phyloP scores from a whole-genome alignment of 2,888 invertebrate species.

The Nephrotoma appendiculata region DNA sequence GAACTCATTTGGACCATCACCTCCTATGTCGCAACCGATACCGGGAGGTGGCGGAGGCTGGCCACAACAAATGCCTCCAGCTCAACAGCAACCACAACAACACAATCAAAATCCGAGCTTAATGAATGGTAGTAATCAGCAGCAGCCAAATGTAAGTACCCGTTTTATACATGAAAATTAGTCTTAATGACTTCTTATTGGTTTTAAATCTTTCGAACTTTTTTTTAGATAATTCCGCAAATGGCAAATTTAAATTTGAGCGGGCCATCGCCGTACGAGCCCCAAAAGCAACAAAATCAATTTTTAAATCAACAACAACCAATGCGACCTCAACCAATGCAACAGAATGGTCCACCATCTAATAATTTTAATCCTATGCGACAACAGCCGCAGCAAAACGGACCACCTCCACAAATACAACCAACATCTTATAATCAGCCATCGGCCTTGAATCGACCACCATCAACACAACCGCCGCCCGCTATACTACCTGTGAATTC shows the following conservation, averaged over 20 bases:
- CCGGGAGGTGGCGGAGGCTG: constrained; percentile 2
- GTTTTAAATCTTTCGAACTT: not conserved
- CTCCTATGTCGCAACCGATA: constrained; percentile 16
- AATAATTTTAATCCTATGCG: constrained; percentile 1
- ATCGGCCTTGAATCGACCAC: constrained; percentile 10
- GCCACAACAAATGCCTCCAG: constrained; percentile 18
- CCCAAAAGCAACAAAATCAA: not conserved
- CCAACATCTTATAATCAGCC: constrained; percentile 12
- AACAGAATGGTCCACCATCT: constrained; percentile 10
- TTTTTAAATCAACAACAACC: not conserved
- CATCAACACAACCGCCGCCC: constrained; percentile 8
- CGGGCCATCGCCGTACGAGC: constrained; percentile 2
- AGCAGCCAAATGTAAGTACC: constrained; percentile 21
- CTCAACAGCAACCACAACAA: constrained; percentile 16
- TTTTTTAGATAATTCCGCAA: constrained; percentile 8
- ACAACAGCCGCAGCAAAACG: constrained; percentile 7
- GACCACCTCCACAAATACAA: constrained; percentile 2
- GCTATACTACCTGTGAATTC: not conserved
- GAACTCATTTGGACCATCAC: constrained; percentile 14
- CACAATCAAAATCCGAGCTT: constrained; percentile 15
- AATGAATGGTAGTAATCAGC: constrained; percentile 29
- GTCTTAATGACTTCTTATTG: not conserved
- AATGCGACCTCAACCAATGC: not conserved
- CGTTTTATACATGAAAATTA: not conserved
- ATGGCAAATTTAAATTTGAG: constrained; percentile 10